Conservation (phyloP, 2,797 vertebrate species). For the Rhinella marina region DNA sequence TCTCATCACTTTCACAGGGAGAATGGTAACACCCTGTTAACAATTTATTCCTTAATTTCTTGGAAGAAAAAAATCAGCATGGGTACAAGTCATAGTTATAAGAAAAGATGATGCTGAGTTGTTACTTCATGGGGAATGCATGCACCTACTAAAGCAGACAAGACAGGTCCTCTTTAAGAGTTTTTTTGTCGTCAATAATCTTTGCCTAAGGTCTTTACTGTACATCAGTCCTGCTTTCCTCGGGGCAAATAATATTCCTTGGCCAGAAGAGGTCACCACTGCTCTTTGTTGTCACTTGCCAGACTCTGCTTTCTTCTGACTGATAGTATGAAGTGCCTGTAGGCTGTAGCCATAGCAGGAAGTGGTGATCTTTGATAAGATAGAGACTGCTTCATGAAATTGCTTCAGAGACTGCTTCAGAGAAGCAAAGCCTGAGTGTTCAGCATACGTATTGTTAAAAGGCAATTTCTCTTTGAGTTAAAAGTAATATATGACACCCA, state of each 20-base stretch:
- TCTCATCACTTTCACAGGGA: too few relatives aligned
- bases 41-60: too few relatives aligned
- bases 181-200: neutral
- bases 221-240: neutral
- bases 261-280: slow-evolving; percentile 52
- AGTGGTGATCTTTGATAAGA: slow-evolving; percentile 26
- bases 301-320: neutral
- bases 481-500: neutral
- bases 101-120: too few relatives aligned
- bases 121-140: too few relatives aligned
- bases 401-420: neutral
- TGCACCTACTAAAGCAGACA: too few relatives aligned
- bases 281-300: slow-evolving; percentile 21
- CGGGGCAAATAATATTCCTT: neutral
- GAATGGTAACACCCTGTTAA: too few relatives aligned
- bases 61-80: too few relatives aligned
- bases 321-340: neutral
- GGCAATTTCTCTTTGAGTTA: neutral
- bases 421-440: neutral
- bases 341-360: slow-evolving; percentile 32
- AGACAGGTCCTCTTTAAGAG: too few relatives aligned
- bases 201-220: neutral
- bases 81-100: too few relatives aligned
- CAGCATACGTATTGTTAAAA: neutral
- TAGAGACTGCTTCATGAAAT: neutral